Conservation (phyloP, 2,797 vertebrate species). For the Sebastes matsubarae region DNA sequence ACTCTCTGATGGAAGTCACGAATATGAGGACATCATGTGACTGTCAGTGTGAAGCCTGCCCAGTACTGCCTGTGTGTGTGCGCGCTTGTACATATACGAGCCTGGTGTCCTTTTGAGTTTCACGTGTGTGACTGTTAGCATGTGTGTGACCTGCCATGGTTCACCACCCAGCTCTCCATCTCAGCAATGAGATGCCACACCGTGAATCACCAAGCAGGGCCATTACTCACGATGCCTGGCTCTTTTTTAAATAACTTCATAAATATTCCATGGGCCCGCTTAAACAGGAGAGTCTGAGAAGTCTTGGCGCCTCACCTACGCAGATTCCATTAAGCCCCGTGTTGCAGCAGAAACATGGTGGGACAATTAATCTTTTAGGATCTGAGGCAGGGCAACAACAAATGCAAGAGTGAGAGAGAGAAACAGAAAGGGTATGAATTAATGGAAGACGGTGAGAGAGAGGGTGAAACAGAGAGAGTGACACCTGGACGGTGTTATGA, state of each 20-base stretch:
- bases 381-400: slow-evolving; percentile 34
- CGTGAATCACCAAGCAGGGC: slow-evolving; percentile 72
- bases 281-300: slow-evolving; percentile 55
- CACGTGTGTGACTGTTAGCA: background rate
- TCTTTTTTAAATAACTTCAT: slow-evolving; percentile 77
- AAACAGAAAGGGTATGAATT: slow-evolving; percentile 27
- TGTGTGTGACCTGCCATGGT: slow-evolving; percentile 22
- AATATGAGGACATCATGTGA: slow-evolving; percentile 33
- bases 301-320: slow-evolving; percentile 53
- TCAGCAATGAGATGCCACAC: slow-evolving; percentile 37
- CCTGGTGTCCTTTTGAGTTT: background rate
- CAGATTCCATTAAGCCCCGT: slow-evolving; percentile 74
- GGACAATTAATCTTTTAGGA: slow-evolving; percentile 81
- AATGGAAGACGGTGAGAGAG: slow-evolving; percentile 32
- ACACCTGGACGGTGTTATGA: slow-evolving; percentile 60
- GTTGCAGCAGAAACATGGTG: slow-evolving; percentile 63
- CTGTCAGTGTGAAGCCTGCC: slow-evolving; percentile 5
- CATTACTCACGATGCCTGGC: slow-evolving; percentile 63
- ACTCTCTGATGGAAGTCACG: slow-evolving; percentile 14
- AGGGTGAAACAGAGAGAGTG: slow-evolving; percentile 12
- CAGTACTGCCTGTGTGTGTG: background rate
- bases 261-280: slow-evolving; percentile 76
- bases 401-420: slow-evolving; percentile 14
- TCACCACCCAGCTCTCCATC: slow-evolving; percentile 49
- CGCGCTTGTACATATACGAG: background rate